Percentiles rank a stretch among this genome's conserved stretches.
These are phyloP conservation scores for Sarcophaga carnaria DNA, from an alignment of 2,888 invertebrate species.

Conservation along the genomic window DNA sequence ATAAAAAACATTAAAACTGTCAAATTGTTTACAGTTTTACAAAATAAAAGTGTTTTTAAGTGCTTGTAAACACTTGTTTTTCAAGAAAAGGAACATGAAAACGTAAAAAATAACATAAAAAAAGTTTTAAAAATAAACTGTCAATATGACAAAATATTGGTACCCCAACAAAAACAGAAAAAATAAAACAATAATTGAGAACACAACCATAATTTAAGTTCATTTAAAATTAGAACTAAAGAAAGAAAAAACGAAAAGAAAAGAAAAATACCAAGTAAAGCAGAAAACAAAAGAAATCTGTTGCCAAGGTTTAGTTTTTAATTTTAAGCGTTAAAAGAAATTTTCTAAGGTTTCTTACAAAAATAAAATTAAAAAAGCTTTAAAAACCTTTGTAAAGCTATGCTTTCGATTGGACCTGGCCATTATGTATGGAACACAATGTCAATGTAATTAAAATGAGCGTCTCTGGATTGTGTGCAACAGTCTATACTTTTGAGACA, in stretches of 20 bases:
- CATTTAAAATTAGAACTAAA: constrained; percentile 30
- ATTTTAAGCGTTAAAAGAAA: background rate
- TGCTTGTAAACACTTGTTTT: constrained; percentile 66
- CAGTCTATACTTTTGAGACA: too few species aligned
- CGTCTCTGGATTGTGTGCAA: too few species aligned
- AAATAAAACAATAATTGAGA: background rate
- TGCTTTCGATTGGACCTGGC: too few species aligned
- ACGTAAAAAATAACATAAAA: background rate
- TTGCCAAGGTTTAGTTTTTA: constrained; percentile 37
- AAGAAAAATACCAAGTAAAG: background rate
- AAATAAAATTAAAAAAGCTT: background rate
- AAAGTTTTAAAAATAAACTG: constrained; percentile 39
- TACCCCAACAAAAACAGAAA: background rate
- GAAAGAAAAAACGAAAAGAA: background rate
- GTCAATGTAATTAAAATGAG: too few species aligned
- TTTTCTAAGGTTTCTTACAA: constrained; percentile 39
- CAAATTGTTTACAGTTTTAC: constrained; percentile 32
- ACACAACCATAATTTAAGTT: constrained; percentile 24
- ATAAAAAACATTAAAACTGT: constrained; percentile 43
- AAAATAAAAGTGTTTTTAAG: constrained; percentile 49
- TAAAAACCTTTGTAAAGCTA: too few species aligned
- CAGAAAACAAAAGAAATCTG: background rate
- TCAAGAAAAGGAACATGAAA: background rate
- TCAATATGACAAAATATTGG: constrained; percentile 50
- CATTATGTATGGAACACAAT: too few species aligned